These are phyloP conservation scores for Chionomys nivalis DNA, from an alignment of 2,113 vertebrate species.

Conservation along the genomic window DNA sequence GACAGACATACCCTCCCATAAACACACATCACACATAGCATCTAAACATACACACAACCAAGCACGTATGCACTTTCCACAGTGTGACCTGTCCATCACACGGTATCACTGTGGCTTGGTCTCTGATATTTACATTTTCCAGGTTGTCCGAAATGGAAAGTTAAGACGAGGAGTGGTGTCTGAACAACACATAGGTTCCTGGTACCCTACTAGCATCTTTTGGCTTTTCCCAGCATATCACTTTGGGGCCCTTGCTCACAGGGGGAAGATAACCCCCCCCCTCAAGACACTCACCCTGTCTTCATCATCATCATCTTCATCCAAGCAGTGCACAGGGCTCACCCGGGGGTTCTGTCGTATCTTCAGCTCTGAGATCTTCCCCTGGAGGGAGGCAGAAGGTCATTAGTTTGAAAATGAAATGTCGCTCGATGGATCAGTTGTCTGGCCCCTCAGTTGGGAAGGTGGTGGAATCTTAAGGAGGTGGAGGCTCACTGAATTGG, in stretches of 20 bases:
- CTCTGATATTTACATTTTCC: background rate
- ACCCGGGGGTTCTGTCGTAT: conserved; percentile 89
- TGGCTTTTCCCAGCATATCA: too few species aligned
- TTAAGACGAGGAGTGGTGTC: background rate
- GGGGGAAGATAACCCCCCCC: accelerated
- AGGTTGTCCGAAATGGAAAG: accelerated
- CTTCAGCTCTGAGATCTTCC: conserved; percentile 91
- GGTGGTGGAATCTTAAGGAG: background rate
- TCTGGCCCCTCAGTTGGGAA: background rate
- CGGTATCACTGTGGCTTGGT: too few species aligned
- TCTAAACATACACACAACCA: background rate
- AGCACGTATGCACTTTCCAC: background rate
- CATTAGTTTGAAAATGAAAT: background rate
- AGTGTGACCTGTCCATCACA: background rate
- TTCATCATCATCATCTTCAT: conserved; percentile 89
- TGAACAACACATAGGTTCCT: background rate
- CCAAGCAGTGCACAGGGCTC: conserved; percentile 91
- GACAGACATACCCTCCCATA: too few species aligned
- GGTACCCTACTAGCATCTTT: accelerated
- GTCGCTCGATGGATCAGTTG: background rate
- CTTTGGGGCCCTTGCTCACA: background rate
- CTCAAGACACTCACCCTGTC: conserved; percentile 88
- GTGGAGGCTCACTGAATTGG: background rate
- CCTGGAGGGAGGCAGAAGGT: conserved; percentile 83
- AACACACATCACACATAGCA: background rate